Base-by-base conservation (phyloP, 37 sponge, comb jelly and placozoan genomes). In the Agelas oroides region DNA sequence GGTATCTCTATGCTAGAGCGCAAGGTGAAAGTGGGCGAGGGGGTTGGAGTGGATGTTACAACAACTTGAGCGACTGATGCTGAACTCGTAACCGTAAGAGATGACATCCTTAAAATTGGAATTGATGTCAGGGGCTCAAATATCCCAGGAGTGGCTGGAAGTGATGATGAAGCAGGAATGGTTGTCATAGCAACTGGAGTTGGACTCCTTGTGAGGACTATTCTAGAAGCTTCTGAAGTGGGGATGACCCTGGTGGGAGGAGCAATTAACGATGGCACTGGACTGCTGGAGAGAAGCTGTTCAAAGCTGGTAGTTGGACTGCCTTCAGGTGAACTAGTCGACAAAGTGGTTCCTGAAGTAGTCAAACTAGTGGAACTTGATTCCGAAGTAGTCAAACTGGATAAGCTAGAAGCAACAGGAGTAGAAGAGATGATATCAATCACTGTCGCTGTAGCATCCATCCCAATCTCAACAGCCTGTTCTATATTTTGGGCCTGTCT, bases 181-280 rank as follows among this genome's bases (percentile, higher is more conserved):
- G 55, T 32, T 32, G 38, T 38, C 21, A 55, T 32, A 80, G 81
- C 14, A 52, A 64, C 14, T 23, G 58, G 53, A 53, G 56, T 38
- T 23, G 70, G 35, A 1, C 30, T 27, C 20, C 31, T 27, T 82
- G 38, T 15, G 24, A 14, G 37, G 56, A 69, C 11, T 21, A 35
- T 32, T 24, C 13, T 35, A 11, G 70, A 31, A 1, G 71, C 21
- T 53, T 77, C 78, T 25, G 78, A 77, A 28, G 59, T 33, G 20
- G 64, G 78, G 36, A 77, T 24, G n/a, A 77, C 64, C 64, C 78
- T 77, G 23, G 35, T 77, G 12, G 63, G 18, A 30, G 76, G 76
- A 75, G 17, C 30, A 31, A 57, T 56, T 75, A 46, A 25, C 2
- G 33, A 46, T 46, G 46, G 8, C 46, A 8, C 6, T 8, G 46